Evolutionary conservation across 2,888 invertebrate genomes (phyloP).

Genomic region (Clostera curtula): DNA sequence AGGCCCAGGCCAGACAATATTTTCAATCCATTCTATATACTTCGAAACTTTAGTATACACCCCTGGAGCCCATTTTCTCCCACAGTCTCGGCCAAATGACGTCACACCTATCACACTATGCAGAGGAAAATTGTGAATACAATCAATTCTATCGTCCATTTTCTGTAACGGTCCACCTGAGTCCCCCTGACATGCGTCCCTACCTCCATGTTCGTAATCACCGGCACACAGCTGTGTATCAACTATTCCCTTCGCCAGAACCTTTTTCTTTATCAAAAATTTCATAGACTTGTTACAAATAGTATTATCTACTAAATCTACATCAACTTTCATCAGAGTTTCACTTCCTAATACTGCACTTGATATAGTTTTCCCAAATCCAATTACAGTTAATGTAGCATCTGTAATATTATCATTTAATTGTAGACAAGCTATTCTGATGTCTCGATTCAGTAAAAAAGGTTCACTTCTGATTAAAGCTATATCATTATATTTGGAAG

Average conservation of each 20-base stretch:
- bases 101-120: constrained; percentile 66
- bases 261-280: constrained; percentile 46
- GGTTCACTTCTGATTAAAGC: constrained; percentile 75
- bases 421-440: constrained; percentile 78
- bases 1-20: constrained; percentile 55
- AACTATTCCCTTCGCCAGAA: constrained; percentile 45
- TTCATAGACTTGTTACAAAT: constrained; percentile 56
- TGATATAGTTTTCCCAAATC: constrained; percentile 76
- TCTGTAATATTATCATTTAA: constrained; percentile 27
- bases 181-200: constrained; percentile 67
- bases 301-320: constrained; percentile 42
- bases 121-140: constrained; percentile 49
- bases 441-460: constrained; percentile 66
- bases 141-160: constrained; percentile 52
- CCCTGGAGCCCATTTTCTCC: constrained; percentile 65
- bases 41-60: constrained; percentile 65
- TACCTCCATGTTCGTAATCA: constrained; percentile 58
- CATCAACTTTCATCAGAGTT: constrained; percentile 65
- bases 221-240: constrained; percentile 61
- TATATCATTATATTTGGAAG: constrained; percentile 78
- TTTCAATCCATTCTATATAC: constrained; percentile 68
- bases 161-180: constrained; percentile 65
- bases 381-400: constrained; percentile 71
- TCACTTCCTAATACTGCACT: constrained; percentile 54
- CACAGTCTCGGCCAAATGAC: constrained; percentile 71